Conservation (phyloP, 2,888 invertebrate genomes). For the Acrocyrtus sp. region DNA sequence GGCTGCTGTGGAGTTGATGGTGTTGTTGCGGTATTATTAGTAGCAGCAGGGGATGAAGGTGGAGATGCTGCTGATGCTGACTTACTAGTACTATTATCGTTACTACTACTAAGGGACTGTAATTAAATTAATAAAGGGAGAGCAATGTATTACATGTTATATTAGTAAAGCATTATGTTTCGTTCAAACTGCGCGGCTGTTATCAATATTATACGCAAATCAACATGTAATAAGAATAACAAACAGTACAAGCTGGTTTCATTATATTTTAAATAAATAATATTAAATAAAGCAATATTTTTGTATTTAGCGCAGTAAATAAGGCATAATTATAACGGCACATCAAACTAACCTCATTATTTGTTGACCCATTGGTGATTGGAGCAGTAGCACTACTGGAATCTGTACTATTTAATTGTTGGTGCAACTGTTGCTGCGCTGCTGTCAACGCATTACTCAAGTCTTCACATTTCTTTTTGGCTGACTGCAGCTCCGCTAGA, state of each 20-base stretch:
- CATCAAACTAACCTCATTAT: background rate
- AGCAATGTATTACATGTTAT: too few relatives aligned
- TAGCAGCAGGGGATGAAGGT: constrained; percentile 29
- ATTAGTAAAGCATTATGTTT: too few relatives aligned
- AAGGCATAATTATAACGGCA: background rate
- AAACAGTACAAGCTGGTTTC: too few relatives aligned
- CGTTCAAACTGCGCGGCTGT: too few relatives aligned
- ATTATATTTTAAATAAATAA: too few relatives aligned
- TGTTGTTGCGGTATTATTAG: background rate
- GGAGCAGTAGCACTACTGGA: background rate
- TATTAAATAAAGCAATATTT: too few relatives aligned
- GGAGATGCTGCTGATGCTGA: constrained; percentile 22
- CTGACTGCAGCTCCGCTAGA: background rate
- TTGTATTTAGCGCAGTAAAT: too few relatives aligned
- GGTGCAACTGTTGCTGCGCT: background rate
- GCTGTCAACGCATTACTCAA: background rate
- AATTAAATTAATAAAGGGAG: background rate
- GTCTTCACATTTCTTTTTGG: background rate
- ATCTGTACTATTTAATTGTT: background rate
- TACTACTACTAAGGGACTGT: constrained; percentile 25
- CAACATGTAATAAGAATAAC: too few relatives aligned
- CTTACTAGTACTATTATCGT: constrained; percentile 26
- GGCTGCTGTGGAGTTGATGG: constrained; percentile 7
- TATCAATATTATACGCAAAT: too few relatives aligned
- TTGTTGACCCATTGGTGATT: background rate